A percentile compares a stretch with the other conserved stretches of the same genome.
phyloP scores from a whole-genome alignment of 2,888 invertebrate species.

The Hypsopygia costalis region DNA sequence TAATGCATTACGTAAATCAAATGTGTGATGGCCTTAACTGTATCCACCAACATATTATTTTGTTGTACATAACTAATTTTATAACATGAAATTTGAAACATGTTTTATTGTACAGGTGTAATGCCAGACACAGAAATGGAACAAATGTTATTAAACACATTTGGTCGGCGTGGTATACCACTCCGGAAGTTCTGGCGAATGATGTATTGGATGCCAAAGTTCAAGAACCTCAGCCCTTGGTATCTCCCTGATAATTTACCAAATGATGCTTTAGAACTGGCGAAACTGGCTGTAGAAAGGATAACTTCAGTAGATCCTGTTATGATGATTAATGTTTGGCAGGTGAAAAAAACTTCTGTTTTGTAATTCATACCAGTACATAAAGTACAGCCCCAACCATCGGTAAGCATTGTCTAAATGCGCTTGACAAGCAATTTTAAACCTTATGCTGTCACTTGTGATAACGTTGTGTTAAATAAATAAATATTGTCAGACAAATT shows the following conservation, averaged over 20 bases:
- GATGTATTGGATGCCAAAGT: slow-evolving; percentile 97
- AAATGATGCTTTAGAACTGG: slow-evolving; percentile 87
- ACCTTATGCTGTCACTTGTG: no score
- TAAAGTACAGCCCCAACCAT: no score
- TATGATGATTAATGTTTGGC: slow-evolving; percentile 82
- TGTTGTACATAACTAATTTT: no score
- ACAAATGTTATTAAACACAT: slow-evolving; percentile 89
- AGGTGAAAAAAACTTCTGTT: slow-evolving; percentile 62
- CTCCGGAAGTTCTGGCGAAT: slow-evolving; percentile 88
- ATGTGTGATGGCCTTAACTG: no score
- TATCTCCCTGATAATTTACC: slow-evolving; percentile 89
- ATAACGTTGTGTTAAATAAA: no score
- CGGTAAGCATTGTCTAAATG: no score
- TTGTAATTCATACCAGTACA: no score
- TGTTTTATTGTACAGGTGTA: slow-evolving; percentile 81
- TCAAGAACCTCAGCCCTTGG: slow-evolving; percentile 94
- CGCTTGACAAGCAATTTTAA: no score
- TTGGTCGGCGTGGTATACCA: slow-evolving; percentile 88
- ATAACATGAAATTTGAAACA: no score
- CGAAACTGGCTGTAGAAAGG: slow-evolving; percentile 89
- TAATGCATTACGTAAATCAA: no score
- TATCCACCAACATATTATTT: no score
- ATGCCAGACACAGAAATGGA: slow-evolving; percentile 96
- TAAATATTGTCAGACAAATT: no score
- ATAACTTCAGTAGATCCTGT: slow-evolving; percentile 91